Conservation (phyloP, 53 echinoderm and acorn worm genomes). For the Crossaster papposus region DNA sequence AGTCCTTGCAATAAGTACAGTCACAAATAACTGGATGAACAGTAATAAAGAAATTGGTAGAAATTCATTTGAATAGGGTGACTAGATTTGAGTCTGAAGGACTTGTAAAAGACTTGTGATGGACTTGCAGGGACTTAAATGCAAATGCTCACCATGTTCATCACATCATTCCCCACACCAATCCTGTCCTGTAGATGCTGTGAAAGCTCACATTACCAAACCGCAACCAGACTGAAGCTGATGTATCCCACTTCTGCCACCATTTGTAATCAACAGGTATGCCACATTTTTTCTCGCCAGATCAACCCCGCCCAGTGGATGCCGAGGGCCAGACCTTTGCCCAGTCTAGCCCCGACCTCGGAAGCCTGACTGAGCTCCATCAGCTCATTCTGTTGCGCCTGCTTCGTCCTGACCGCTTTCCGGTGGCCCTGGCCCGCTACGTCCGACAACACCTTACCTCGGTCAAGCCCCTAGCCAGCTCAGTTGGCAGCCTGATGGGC, state of each 20-base stretch:
- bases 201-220: no score
- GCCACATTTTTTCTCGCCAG: not conserved
- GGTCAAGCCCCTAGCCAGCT: constrained; percentile 74
- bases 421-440: constrained; percentile 68
- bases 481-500: constrained; percentile 77
- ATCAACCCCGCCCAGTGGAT: constrained; percentile 59
- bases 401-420: constrained; percentile 87
- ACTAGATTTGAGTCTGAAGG: no score
- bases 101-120: no score
- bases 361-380: constrained; percentile 87
- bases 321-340: constrained; percentile 64
- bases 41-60: no score
- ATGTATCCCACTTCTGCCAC: constrained; percentile 15
- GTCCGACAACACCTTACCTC: constrained; percentile 82
- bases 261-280: not conserved
- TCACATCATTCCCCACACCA: not conserved
- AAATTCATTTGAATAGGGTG: no score
- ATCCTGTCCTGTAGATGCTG: no score
- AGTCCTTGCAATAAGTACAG: no score
- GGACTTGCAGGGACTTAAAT: no score
- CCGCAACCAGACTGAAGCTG: no score
- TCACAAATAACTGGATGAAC: no score
- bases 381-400: constrained; percentile 90
- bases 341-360: constrained; percentile 83
- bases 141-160: no score